Conservation (phyloP, 2,113 vertebrate species). For the Pristiophorus japonicus region DNA sequence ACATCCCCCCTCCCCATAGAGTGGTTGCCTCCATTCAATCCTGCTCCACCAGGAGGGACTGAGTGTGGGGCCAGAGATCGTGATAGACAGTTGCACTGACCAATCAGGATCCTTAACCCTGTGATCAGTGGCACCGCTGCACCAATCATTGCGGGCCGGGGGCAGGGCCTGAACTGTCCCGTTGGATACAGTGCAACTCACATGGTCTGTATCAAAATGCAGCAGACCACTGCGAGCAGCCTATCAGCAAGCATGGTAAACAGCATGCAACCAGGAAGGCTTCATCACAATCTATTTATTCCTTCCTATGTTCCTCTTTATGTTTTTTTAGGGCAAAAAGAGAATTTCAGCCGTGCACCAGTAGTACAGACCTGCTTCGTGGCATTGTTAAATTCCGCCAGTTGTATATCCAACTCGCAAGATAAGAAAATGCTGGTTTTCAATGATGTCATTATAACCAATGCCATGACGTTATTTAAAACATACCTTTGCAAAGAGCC, state of each 20-base stretch:
- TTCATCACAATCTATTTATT: neutral
- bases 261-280: neutral
- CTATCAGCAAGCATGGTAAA: constrained; percentile 3
- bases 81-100: neutral
- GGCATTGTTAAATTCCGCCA: neutral
- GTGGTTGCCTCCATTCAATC: constrained; percentile 15
- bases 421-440: neutral
- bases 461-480: neutral
- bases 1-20: too few relatives aligned
- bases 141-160: neutral
- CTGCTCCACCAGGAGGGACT: neutral
- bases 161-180: neutral
- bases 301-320: neutral
- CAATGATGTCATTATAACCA: neutral
- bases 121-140: too few relatives aligned
- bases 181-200: neutral
- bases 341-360: neutral
- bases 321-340: neutral
- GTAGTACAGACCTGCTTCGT: too few relatives aligned
- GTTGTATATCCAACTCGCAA: neutral
- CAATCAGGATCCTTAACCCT: neutral
- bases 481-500: too few relatives aligned
- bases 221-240: neutral
- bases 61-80: neutral
- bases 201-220: neutral